A percentile compares a stretch with the other conserved stretches of the same genome.
These are phyloP conservation scores for Epizoanthus rinbou DNA, from an alignment of 92 coral and sea anemone genomes.

Conservation along the genomic window DNA sequence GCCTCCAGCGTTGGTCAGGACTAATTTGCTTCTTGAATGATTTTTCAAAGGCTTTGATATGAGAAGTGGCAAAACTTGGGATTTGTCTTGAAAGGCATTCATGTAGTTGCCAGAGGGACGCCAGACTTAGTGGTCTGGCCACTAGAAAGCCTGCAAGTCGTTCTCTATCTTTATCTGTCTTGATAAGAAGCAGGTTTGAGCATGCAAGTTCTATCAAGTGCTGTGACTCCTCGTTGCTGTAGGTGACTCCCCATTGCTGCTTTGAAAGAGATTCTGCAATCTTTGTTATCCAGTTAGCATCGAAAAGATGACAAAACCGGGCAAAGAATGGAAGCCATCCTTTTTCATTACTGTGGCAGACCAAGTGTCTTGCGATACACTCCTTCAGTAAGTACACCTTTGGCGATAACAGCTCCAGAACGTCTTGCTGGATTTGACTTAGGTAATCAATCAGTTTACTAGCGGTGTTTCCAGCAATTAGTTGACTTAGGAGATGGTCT, in stretches of 20 bases:
- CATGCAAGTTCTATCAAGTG: background rate
- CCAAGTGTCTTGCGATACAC: background rate
- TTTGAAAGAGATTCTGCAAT: background rate
- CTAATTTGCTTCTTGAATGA: constrained; percentile 17
- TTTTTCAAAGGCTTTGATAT: constrained; percentile 8
- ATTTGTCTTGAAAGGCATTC: background rate
- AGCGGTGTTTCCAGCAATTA: constrained; percentile 6
- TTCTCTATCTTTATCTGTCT: background rate
- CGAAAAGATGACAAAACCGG: constrained; percentile 26
- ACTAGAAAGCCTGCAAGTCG: background rate
- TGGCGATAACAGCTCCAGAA: constrained; percentile 31
- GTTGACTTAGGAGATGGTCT: background rate
- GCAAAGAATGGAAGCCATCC: background rate
- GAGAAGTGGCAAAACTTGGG: background rate
- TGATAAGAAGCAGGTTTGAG: background rate
- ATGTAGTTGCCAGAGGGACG: constrained; percentile 3
- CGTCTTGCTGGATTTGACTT: background rate
- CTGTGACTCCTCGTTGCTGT: background rate
- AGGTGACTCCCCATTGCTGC: background rate
- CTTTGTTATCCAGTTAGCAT: background rate
- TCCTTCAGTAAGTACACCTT: background rate
- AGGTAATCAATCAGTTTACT: constrained; percentile 36
- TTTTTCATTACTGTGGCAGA: background rate
- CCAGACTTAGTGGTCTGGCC: background rate
- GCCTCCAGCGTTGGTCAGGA: background rate